Evolutionary conservation across 1,140 invertebrate species (phyloP), one percentile per base, ranked within the genome.

Genomic region (Laodelphax striatellus): DNA sequence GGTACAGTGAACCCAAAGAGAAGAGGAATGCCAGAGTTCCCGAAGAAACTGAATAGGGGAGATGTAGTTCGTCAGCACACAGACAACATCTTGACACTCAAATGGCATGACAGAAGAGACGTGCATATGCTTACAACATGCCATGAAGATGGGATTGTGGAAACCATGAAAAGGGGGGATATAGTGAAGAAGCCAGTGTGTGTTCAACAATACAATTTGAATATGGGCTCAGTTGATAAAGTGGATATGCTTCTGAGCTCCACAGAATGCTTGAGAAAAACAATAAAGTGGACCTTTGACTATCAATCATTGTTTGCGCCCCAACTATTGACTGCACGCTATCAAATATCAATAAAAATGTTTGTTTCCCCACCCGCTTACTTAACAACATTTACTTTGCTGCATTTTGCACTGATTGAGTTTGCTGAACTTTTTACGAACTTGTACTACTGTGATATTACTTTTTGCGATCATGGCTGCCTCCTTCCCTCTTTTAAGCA

Each of bases 241-340:
- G 62, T 66, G 1, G 70, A 73, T 61, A 69, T 70, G 70, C 60
- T 70, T 46, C 62, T 69, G 14, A 69, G 65, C 24, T 64, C 64
- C 2, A 66, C 72, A 55, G 44, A 65, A 46, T 66, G 64, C 46
- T 63, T 70, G 55, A 61, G 69, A 31, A 72, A 70, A 67, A 63
- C 67, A 14, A 50, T 66, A n/a, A 73, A 72, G 62, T 72, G 72
- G 71, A 71, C n/a, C n/a, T n/a, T n/a, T n/a, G n/a, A n/a, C n/a
- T n/a, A n/a, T n/a, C n/a, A n/a, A n/a, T n/a, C n/a, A n/a, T n/a
- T n/a, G n/a, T n/a, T n/a, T n/a, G n/a, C n/a, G n/a, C n/a, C n/a
- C n/a, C n/a, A n/a, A n/a, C n/a, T n/a, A n/a, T n/a, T n/a, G n/a
- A n/a, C n/a, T n/a, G n/a, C n/a, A n/a, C n/a, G n/a, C n/a, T n/a